Conservation (phyloP, 2,113 vertebrate species). For the Romanogobio albipinnatus region DNA sequence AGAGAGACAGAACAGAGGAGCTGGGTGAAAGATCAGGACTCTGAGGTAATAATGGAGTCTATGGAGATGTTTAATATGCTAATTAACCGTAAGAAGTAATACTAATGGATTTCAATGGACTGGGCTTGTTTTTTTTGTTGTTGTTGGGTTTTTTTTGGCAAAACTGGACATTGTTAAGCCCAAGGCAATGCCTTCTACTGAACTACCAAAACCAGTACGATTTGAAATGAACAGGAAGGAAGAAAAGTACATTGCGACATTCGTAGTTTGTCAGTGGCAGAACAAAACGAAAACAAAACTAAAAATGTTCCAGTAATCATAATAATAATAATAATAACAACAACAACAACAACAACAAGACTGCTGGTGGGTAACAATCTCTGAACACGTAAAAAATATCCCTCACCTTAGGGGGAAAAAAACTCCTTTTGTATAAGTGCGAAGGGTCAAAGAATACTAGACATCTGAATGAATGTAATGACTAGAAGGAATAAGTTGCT, state of each 20-base stretch:
- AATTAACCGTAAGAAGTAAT: slow-evolving; percentile 22
- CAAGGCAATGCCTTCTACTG: slow-evolving; percentile 1
- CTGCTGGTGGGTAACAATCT: slow-evolving; percentile 45
- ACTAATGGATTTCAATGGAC: slow-evolving; percentile 9
- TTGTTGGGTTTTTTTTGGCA: slow-evolving; percentile 22
- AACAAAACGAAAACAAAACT: slow-evolving; percentile 19
- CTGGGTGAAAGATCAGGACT: slow-evolving; percentile 36
- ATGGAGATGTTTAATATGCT: slow-evolving; percentile 48
- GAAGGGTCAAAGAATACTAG: slow-evolving; percentile 28
- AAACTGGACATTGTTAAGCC: slow-evolving; percentile 17
- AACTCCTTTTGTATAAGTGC: background rate
- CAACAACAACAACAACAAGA: background rate
- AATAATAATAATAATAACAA: background rate
- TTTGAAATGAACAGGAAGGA: slow-evolving; percentile 27
- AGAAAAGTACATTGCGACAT: slow-evolving; percentile 14
- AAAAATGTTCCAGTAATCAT: slow-evolving; percentile 38
- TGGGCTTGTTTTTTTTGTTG: slow-evolving; percentile 9
- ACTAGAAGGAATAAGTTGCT: slow-evolving; percentile 14
- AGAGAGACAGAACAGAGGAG: slow-evolving; percentile 46
- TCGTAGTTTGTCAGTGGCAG: slow-evolving; percentile 36
- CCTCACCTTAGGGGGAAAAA: background rate
- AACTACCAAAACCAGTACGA: slow-evolving; percentile 24
- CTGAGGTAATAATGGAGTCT: slow-evolving; percentile 52
- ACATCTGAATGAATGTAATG: background rate
- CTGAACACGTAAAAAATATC: slow-evolving; percentile 4